phyloP scores from a whole-genome alignment of 2,888 invertebrate species.

The Cordilura impudica region DNA sequence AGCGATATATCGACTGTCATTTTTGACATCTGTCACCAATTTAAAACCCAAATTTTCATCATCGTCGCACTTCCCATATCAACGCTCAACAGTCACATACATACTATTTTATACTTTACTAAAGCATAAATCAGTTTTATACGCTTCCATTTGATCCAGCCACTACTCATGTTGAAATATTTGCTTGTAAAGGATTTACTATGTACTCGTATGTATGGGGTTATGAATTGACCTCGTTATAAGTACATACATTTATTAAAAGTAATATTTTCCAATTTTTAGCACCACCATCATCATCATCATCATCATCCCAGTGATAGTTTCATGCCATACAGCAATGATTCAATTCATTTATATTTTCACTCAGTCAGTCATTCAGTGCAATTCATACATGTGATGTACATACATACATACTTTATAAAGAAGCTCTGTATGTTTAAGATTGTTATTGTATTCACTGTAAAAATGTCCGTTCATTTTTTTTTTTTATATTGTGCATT shows the following conservation, averaged over 20 bases:
- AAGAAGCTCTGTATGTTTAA: background rate
- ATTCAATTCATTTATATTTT: background rate
- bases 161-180: background rate
- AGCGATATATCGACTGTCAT: too few relatives aligned
- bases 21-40: background rate
- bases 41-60: background rate
- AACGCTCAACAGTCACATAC: background rate
- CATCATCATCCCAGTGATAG: background rate
- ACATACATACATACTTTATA: too few relatives aligned
- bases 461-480: background rate
- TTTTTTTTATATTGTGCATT: too few relatives aligned
- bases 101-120: background rate
- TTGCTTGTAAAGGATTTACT: background rate
- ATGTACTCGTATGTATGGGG: background rate
- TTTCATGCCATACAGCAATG: background rate
- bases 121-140: background rate
- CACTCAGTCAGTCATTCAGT: background rate
- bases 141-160: background rate
- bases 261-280: background rate
- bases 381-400: background rate
- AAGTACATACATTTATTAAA: background rate
- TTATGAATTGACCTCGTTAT: conserved; percentile 29
- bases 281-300: background rate
- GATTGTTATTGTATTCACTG: background rate
- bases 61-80: background rate